These are phyloP conservation scores for Muschampia plurimacula DNA, from an alignment of 2,888 invertebrate species.

Conservation along the genomic window DNA sequence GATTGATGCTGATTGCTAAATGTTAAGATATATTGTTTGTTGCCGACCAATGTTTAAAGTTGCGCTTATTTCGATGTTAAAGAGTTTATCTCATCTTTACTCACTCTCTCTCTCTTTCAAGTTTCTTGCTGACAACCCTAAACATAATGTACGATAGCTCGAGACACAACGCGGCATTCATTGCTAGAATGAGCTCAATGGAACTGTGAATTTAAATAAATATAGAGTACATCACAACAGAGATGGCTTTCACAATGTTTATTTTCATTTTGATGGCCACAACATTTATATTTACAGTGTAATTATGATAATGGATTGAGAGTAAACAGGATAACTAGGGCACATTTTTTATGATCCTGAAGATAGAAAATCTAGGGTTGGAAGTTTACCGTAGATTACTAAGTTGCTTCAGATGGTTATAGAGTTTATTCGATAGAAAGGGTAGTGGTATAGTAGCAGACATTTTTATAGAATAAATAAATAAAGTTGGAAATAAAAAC, in stretches of 20 bases:
- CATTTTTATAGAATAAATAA: too few relatives aligned
- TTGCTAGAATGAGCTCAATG: conserved; percentile 29
- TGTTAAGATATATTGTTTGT: too few relatives aligned
- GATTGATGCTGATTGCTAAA: too few relatives aligned
- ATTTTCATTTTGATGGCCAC: background rate
- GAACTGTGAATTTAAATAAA: conserved; percentile 48
- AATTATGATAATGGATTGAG: conserved; percentile 1
- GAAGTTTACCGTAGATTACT: background rate
- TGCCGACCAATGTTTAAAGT: too few relatives aligned
- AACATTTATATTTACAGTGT: background rate
- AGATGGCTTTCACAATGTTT: conserved; percentile 10
- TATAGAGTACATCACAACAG: conserved; percentile 45
- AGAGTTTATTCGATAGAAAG: background rate
- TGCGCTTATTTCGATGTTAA: too few relatives aligned
- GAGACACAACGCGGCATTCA: conserved; percentile 46
- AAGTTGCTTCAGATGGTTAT: background rate
- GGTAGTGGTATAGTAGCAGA: too few relatives aligned
- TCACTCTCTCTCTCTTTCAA: background rate
- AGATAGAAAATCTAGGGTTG: background rate
- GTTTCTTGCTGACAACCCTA: conserved; percentile 5
- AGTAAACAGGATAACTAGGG: background rate
- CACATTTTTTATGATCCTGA: background rate
- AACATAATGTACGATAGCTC: conserved; percentile 3
- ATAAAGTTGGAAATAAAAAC: too few relatives aligned
- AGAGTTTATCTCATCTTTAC: too few relatives aligned